Percentiles rank a stretch among this genome's conserved stretches.
Evolutionary conservation across 1,140 invertebrate genomes (phyloP).

Genomic region (Panonychus citri): DNA sequence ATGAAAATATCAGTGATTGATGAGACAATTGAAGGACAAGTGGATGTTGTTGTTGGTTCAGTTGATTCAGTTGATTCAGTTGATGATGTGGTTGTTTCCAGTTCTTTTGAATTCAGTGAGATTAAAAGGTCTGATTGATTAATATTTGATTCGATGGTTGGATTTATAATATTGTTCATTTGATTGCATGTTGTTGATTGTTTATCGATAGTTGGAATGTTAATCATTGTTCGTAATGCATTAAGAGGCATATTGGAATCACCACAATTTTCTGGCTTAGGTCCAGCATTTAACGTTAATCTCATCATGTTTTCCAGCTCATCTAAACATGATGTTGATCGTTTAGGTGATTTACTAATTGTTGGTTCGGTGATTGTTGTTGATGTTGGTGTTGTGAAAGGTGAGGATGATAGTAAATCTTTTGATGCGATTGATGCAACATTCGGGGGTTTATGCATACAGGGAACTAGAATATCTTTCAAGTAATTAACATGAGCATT

Average conservation of each 20-base stretch:
- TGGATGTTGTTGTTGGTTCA: not conserved
- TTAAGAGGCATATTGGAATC: not conserved
- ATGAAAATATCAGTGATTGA: constrained; percentile 44
- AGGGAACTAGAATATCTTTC: not conserved
- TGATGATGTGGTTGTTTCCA: not conserved
- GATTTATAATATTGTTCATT: too few relatives aligned
- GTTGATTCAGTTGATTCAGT: not conserved
- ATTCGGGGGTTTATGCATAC: too few relatives aligned
- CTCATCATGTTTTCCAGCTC: not conserved
- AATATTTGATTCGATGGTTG: not conserved
- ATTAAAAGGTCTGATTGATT: too few relatives aligned
- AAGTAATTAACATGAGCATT: not conserved
- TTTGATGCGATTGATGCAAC: too few relatives aligned
- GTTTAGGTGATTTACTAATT: not conserved
- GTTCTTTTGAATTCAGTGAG: too few relatives aligned
- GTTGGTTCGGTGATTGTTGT: too few relatives aligned
- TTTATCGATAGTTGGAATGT: too few relatives aligned
- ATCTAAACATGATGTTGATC: not conserved
- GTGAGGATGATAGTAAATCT: not conserved
- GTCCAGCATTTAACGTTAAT: not conserved
- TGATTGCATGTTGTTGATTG: too few relatives aligned
- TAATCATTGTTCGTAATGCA: not conserved
- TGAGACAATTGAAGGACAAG: too few relatives aligned
- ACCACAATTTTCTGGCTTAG: not conserved
- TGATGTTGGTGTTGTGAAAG: not conserved